Conservation (phyloP, 2,113 vertebrate species). For the Amphiprion percula region DNA sequence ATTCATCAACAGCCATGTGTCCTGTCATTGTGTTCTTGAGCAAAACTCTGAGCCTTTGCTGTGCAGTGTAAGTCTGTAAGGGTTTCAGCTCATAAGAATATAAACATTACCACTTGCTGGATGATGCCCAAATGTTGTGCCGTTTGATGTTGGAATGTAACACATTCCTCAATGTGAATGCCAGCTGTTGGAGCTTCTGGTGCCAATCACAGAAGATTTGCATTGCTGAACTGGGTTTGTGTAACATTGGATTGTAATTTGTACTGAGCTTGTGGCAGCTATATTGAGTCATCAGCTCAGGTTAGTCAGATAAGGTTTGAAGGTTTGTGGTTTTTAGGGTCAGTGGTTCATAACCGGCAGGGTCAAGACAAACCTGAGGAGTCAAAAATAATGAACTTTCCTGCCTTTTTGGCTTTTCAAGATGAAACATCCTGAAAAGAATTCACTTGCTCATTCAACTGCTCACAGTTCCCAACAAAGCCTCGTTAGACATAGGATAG, state of each 20-base stretch:
- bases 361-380: too few relatives aligned
- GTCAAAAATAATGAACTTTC: too few relatives aligned
- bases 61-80: neutral
- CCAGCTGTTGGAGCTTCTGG: too few relatives aligned
- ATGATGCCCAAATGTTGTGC: neutral
- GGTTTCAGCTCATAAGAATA: neutral
- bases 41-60: neutral
- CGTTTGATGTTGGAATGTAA: too few relatives aligned
- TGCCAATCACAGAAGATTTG: neutral
- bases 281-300: neutral
- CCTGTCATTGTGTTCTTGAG: conserved; percentile 10
- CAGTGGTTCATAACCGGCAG: neutral
- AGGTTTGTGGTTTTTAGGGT: neutral
- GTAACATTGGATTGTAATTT: neutral
- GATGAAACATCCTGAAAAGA: too few relatives aligned
- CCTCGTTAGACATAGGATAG: too few relatives aligned
- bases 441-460: too few relatives aligned
- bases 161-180: too few relatives aligned
- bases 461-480: too few relatives aligned
- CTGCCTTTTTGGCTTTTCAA: too few relatives aligned
- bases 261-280: neutral
- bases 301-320: neutral
- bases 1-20: conserved; percentile 22
- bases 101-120: neutral
- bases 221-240: neutral